A percentile compares a stretch with the other conserved stretches of the same genome.
phyloP scores from a whole-genome alignment of 1,140 invertebrate genomes.

The Drosophila ohnishii region DNA sequence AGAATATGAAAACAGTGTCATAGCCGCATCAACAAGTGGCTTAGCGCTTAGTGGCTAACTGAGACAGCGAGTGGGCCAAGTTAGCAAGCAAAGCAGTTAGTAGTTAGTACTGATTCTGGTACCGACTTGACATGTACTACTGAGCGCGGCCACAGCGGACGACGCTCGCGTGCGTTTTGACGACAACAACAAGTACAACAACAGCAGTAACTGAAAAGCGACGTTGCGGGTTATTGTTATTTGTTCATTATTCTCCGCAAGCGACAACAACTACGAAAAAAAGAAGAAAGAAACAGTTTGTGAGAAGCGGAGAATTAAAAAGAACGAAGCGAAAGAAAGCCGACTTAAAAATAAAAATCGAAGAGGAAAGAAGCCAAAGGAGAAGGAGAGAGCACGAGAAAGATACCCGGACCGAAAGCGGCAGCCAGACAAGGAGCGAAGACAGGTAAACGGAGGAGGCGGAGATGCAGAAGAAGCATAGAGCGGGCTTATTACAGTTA shows the following conservation, averaged over 20 bases:
- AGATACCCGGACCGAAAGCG: slow-evolving; percentile 15
- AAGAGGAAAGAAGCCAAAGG: slow-evolving; percentile 23
- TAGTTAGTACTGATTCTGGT: slow-evolving; percentile 64
- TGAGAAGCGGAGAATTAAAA: slow-evolving; percentile 51
- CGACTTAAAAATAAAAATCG: slow-evolving; percentile 52
- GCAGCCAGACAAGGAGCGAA: slow-evolving; percentile 38
- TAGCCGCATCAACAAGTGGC: slow-evolving; percentile 33
- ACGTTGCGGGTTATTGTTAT: slow-evolving; percentile 53
- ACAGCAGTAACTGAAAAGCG: slow-evolving; percentile 39
- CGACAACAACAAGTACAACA: slow-evolving; percentile 37
- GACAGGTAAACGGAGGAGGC: slow-evolving; percentile 61
- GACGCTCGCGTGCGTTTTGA: slow-evolving; percentile 66
- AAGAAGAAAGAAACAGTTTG: slow-evolving; percentile 36
- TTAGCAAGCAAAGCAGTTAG: slow-evolving; percentile 42
- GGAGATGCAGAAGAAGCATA: slow-evolving; percentile 33
- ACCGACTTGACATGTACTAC: slow-evolving; percentile 57
- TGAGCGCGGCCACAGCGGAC: slow-evolving; percentile 64
- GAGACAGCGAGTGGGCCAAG: slow-evolving; percentile 25
- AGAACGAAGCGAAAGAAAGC: slow-evolving; percentile 60
- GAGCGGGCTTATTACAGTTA: slow-evolving; percentile 64
- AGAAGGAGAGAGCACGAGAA: slow-evolving; percentile 27
- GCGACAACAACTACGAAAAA: slow-evolving; percentile 16
- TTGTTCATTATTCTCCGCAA: slow-evolving; percentile 48
- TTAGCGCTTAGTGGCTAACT: slow-evolving; percentile 59
- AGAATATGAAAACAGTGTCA: not conserved